Conservation (phyloP, 35 echinoderm and acorn worm genomes). For the Apostichopus japonicus region DNA sequence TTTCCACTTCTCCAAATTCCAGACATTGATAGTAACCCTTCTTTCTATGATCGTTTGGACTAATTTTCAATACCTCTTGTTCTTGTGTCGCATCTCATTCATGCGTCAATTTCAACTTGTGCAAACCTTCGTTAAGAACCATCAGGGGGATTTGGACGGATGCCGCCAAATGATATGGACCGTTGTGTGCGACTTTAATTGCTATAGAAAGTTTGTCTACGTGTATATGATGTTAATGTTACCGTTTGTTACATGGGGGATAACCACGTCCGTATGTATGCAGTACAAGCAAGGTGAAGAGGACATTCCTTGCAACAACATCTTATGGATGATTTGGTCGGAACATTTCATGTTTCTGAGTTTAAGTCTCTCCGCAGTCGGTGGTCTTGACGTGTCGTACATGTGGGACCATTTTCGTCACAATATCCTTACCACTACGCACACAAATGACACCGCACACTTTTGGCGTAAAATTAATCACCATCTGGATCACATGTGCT, state of each 20-base stretch:
- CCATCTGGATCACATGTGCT: neutral
- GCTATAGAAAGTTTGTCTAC: conserved; percentile 12
- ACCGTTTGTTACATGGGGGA: conserved; percentile 16
- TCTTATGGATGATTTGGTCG: neutral
- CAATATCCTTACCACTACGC: neutral
- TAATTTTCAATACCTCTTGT: conserved; percentile 5
- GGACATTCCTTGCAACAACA: neutral
- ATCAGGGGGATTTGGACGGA: neutral
- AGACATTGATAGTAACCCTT: neutral
- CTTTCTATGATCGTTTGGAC: neutral
- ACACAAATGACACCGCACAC: no score
- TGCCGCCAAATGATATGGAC: conserved; percentile 43
- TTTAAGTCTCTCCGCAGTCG: neutral
- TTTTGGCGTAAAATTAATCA: conserved; percentile 28
- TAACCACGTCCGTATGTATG: conserved; percentile 13
- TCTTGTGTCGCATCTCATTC: conserved; percentile 11
- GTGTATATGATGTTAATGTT: conserved; percentile 22
- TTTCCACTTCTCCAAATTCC: neutral
- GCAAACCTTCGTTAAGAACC: neutral
- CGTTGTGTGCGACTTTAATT: conserved; percentile 16
- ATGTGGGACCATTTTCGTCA: conserved; percentile 26
- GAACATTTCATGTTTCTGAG: neutral
- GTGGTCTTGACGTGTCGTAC: conserved; percentile 31
- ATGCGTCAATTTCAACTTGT: neutral
- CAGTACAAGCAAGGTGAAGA: conserved; percentile 12